A percentile compares a stretch with the other conserved stretches of the same genome.
phyloP scores from a whole-genome alignment of 2,888 invertebrate genomes.

The Ectropis crepuscularia region DNA sequence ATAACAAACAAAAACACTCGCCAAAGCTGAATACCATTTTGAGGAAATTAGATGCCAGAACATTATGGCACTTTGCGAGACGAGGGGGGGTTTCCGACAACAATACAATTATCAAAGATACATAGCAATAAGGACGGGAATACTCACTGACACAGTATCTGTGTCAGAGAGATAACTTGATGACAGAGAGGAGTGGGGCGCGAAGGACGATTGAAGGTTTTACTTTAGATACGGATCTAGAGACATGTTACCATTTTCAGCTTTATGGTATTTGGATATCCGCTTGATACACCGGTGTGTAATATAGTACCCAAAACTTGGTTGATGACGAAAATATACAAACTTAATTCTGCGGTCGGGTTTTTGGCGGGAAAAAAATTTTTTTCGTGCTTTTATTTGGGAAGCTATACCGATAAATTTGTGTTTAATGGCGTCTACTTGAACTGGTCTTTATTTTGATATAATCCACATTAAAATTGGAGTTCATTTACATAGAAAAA shows the following conservation, averaged over 20 bases:
- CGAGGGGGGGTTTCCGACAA: slow-evolving; percentile 30
- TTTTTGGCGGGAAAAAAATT: no score
- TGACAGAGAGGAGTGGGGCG: neutral
- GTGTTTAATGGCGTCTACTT: no score
- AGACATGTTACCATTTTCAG: neutral
- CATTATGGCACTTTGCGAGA: slow-evolving; percentile 27
- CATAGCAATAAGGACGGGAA: slow-evolving; percentile 27
- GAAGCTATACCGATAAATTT: no score
- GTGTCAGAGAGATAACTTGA: slow-evolving; percentile 13
- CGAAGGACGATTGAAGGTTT: neutral
- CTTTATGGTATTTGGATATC: neutral
- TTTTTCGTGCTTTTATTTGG: no score
- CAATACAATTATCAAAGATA: slow-evolving; percentile 37
- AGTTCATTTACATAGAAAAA: no score
- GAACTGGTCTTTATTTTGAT: no score
- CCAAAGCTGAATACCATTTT: slow-evolving; percentile 25
- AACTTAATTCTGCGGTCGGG: no score
- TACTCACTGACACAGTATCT: slow-evolving; percentile 24
- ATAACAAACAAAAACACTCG: slow-evolving; percentile 29
- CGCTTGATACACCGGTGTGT: no score
- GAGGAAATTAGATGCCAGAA: slow-evolving; percentile 35
- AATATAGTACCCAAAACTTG: no score
- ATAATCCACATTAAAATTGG: no score
- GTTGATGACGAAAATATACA: no score
- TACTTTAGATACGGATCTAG: neutral